Base-by-base conservation (phyloP, 2,113 vertebrate species). In the Urocitellus parryii region DNA sequence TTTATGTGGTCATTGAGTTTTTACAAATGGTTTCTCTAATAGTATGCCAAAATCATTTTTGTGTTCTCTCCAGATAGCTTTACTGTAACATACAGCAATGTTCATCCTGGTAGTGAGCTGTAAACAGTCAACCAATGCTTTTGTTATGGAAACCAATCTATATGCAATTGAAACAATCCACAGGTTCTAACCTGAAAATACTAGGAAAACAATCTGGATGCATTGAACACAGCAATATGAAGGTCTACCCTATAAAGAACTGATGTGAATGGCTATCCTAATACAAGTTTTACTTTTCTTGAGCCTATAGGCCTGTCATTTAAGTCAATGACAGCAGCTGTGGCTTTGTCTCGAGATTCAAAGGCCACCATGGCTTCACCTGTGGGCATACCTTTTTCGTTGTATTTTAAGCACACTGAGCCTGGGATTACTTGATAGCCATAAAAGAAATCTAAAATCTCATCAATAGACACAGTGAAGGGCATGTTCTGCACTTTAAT, bases 401-500 rank as follows among this genome's bases (percentile, higher is more conserved):
- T 99, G 97, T 99, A 99, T 96, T 99, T 99, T 97, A 99, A 99
- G 97, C 99, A 99, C 48, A 99, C 99, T 32, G 99, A 99, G 86
- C 99, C 99, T 86, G 99, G 99, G 93, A 99, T 99, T 95, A 99
- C 99, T 97, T 99, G 99, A 97, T 99, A 99, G 67, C 99, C 99
- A 88, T 99, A 99, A 98, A 99, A 99, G 98, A 99, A 99, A 99
- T 99, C 99, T 98, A 99, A 98, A 96, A 99, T 99, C 98, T 99
- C 99, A 98, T 99, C 99, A 90, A 99, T 99, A 1, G 99, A 99
- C 86, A 99, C 99, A 77, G 99, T 99, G 97, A 99, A 99, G 37
- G 99, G 99, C 99, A 99, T 99, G 97, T 99, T 99, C 96, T 99
- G 99, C 80, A 99, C 99, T 98, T 99, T 99, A 94, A 99, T 99